phyloP scores from a whole-genome alignment of 2,797 vertebrate species.

The Protosalanx chinensis region DNA sequence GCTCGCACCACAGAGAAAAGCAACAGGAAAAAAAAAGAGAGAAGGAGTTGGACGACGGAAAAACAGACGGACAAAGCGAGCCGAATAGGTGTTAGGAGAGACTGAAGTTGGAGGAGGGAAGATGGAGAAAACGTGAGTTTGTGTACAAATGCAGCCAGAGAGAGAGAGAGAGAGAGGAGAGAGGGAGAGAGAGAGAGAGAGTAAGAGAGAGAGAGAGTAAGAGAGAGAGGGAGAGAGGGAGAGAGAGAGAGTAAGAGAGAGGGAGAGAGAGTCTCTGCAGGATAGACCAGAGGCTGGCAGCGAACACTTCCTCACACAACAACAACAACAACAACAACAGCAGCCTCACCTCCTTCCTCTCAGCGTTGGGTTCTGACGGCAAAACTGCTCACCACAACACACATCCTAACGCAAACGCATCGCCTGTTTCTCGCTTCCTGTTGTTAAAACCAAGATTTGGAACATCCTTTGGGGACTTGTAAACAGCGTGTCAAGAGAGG shows the following conservation, averaged over 20 bases:
- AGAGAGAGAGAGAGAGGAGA: neutral
- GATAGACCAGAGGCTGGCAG: slow-evolving; percentile 12
- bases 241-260: slow-evolving; percentile 1
- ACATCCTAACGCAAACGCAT: slow-evolving; percentile 55
- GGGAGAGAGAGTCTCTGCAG: neutral
- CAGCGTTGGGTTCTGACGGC: slow-evolving; percentile 33
- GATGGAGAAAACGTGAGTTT: slow-evolving; percentile 4
- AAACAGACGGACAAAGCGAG: neutral
- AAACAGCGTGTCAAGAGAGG: neutral
- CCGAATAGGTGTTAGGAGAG: neutral
- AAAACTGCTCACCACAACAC: slow-evolving; percentile 45
- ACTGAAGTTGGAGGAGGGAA: neutral
- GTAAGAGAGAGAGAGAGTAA: neutral
- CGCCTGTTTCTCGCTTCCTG: slow-evolving; percentile 60
- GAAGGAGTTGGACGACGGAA: neutral
- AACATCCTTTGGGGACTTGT: slow-evolving; percentile 8
- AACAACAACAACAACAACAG: slow-evolving; percentile 11
- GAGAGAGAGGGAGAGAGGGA: neutral
- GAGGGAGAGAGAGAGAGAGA: neutral
- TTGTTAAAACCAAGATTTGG: slow-evolving; percentile 18
- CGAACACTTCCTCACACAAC: neutral
- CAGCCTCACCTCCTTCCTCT: slow-evolving; percentile 49
- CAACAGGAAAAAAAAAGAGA: slow-evolving; percentile 46
- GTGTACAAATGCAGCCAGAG: slow-evolving; percentile 6
- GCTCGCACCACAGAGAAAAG: slow-evolving; percentile 33